Base-by-base conservation (phyloP, 2,888 invertebrate species). In the Epistrophe eligans region DNA sequence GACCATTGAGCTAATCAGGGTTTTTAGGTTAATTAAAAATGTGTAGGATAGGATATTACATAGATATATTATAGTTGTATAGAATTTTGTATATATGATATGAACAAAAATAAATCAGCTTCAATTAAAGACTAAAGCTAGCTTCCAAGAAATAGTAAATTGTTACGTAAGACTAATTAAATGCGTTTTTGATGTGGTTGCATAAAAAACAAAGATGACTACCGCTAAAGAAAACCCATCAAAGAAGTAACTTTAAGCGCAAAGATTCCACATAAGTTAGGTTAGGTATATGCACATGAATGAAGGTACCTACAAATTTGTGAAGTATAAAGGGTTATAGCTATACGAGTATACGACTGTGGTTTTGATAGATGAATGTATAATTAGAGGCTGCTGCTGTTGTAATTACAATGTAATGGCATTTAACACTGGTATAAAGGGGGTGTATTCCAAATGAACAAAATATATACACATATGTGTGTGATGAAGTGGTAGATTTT, bases 101-200 rank as follows among this genome's bases (percentile, higher is more conserved):
- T 35, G 19, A 35, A 6, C 17, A 17, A n/a, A 73, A 60, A 57
- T 55, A 52, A n/a, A n/a, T 24, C 43, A 45, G 43, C 40, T 48
- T 57, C 52, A 71, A 40, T 55, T 60, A 19, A 71, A 38, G 9
- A n/a, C 38, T 9, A 38, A 48, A 45, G 43, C 17, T 38, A 48
- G 4, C 4, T n/a, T 8, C 6, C 11, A 19, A 17, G 3, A 5
- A 19, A 55, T 15, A 7, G 11, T 24, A 28, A 55, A 55, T 52
- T 52, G 64, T 84, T 74, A 71, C 74, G 74, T 43, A 79, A 84
- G 45, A 66, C 48, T 66, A 71, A 74, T 72, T 71, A 66, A 87
- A 83, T 87, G 87, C 83, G 66, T 83, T 87, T 83, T 76, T 83
- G 72, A 87, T 83, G 73, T 71, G 76, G 40, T 79, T 60, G 62